A percentile compares a stretch with the other conserved stretches of the same genome.
Conservation (phyloP, 2,113 vertebrate genomes). For the Montifringilla adamsi region DNA sequence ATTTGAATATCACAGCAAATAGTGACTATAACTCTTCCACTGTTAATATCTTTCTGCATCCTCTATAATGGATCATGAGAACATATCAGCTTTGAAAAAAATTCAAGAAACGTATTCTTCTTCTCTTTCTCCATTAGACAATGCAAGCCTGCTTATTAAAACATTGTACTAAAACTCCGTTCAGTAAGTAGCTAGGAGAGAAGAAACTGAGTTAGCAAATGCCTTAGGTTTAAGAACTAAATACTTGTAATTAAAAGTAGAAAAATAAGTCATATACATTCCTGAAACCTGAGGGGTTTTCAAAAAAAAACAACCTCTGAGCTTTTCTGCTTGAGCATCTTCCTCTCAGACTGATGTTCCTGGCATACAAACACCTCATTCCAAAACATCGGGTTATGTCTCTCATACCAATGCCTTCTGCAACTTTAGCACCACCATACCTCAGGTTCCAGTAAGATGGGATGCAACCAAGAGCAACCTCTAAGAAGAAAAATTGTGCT, state of each 20-base stretch:
- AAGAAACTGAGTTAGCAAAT: not conserved
- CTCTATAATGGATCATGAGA: not conserved
- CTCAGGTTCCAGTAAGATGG: not conserved
- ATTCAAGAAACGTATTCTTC: not conserved
- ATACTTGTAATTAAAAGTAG: not conserved
- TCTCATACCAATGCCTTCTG: not conserved
- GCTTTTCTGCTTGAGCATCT: not conserved
- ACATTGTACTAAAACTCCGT: not conserved
- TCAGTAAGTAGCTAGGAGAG: not conserved
- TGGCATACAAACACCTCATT: not conserved
- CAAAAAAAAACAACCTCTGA: not conserved
- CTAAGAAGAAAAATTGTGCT: not conserved
- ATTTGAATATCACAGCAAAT: not conserved
- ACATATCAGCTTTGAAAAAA: not conserved
- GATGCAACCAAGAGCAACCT: not conserved
- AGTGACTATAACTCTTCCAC: not conserved
- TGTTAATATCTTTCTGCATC: not conserved
- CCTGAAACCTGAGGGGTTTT: not conserved
- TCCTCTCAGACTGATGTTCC: not conserved
- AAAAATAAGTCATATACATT: not conserved
- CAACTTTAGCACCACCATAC: not conserved
- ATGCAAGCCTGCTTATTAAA: not conserved
- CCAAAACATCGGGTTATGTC: not conserved
- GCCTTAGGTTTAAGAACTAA: not conserved
- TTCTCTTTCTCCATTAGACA: not conserved